These are phyloP conservation scores for Chionomys nivalis DNA, from an alignment of 2,113 vertebrate species.

Conservation along the genomic window DNA sequence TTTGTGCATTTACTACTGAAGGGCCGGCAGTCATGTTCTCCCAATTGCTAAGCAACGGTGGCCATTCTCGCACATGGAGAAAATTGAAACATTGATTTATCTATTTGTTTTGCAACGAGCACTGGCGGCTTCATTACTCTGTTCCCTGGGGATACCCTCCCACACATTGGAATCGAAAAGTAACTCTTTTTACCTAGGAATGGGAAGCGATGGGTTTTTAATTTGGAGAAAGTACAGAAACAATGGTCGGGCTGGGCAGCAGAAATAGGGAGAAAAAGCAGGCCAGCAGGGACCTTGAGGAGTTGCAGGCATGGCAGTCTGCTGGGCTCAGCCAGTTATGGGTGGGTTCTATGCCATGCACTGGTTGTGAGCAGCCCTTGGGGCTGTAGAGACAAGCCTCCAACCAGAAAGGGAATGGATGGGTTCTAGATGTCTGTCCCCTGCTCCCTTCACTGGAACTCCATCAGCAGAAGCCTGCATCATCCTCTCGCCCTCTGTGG, in stretches of 20 bases:
- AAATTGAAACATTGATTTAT: constrained; percentile 89
- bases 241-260: neutral
- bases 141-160: constrained; percentile 78
- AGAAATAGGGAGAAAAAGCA: neutral
- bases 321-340: neutral
- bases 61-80: constrained; percentile 77
- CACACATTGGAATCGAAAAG: constrained; percentile 72
- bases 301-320: fast-evolving
- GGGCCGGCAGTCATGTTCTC: constrained; percentile 61
- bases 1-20: neutral
- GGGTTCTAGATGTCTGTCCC: neutral
- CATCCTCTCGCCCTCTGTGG: fast-evolving
- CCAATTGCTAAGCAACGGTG: constrained; percentile 83
- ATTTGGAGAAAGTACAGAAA: constrained; percentile 53
- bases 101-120: constrained; percentile 87
- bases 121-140: constrained; percentile 78
- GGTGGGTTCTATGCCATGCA: neutral
- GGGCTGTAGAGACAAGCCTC: neutral
- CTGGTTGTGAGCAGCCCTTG: neutral
- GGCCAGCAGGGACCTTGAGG: fast-evolving
- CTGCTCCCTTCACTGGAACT: fast-evolving
- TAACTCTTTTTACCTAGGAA: constrained; percentile 79
- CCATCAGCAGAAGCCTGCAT: fast-evolving
- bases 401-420: neutral
- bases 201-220: constrained; percentile 41